A percentile compares a stretch with the other conserved stretches of the same genome.
These are phyloP conservation scores for Tenebrio molitor DNA, from an alignment of 1,140 invertebrate species.

Conservation along the genomic window DNA sequence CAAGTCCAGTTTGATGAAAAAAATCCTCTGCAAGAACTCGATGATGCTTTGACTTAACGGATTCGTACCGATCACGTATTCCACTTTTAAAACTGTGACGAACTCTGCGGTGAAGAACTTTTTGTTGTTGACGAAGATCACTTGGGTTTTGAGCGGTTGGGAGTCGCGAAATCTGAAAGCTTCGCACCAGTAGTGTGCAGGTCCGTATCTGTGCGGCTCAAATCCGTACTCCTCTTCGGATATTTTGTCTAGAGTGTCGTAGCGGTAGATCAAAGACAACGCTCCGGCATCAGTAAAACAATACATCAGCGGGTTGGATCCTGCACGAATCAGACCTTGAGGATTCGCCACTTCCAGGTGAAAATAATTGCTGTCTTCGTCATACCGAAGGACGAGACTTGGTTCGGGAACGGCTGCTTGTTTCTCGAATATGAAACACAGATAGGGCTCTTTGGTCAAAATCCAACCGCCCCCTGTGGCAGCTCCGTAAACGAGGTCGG, in stretches of 20 bases:
- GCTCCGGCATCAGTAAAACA: constrained; percentile 22
- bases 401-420: neutral
- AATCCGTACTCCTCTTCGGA: neutral
- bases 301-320: neutral
- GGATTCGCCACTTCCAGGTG: neutral
- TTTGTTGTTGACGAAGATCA: constrained; percentile 10
- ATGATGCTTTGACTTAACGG: neutral
- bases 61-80: constrained; percentile 3
- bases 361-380: neutral
- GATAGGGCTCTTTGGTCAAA: neutral
- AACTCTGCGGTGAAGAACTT: neutral
- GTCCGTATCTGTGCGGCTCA: neutral
- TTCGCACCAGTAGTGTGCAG: constrained; percentile 49
- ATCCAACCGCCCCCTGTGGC: constrained; percentile 4
- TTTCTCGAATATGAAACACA: constrained; percentile 37
- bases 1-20: constrained; percentile 4
- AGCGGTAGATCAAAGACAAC: neutral
- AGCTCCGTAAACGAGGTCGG: constrained; percentile 21
- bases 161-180: constrained; percentile 28
- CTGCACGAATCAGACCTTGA: neutral
- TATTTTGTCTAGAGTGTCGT: constrained; percentile 4
- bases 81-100: neutral
- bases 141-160: neutral
- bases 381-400: neutral
- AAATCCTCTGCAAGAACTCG: neutral